A percentile compares a stretch with the other conserved stretches of the same genome.
Conservation (phyloP, 2,797 vertebrate genomes). For the Rhinella marina region DNA sequence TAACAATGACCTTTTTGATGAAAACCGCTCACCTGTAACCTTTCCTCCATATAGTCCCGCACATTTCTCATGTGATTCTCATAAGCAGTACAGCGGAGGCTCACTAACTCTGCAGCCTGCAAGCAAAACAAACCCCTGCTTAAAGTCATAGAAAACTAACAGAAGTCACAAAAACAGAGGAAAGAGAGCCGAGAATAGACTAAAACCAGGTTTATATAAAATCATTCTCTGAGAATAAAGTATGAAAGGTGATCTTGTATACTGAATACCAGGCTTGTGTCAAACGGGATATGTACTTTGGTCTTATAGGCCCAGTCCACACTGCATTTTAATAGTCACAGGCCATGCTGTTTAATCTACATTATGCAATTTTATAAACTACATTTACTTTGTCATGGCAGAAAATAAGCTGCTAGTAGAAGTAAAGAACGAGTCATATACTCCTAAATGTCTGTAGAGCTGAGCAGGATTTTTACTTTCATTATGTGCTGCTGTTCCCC, state of each 20-base stretch:
- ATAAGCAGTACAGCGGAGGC: conserved; percentile 78
- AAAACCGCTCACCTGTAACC: conserved; percentile 76
- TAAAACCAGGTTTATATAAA: neutral
- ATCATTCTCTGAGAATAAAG: neutral
- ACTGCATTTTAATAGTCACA: no score
- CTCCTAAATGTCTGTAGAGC: no score
- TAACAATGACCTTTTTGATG: neutral
- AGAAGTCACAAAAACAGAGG: neutral
- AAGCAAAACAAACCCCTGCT: neutral
- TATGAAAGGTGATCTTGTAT: neutral
- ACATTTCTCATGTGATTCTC: conserved; percentile 81
- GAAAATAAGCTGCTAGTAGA: no score
- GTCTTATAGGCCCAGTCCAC: neutral
- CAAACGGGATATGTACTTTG: no score
- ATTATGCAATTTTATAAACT: no score
- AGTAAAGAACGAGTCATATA: no score
- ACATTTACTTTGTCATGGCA: no score
- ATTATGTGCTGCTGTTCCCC: no score
- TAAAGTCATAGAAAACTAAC: neutral
- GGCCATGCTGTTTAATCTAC: no score
- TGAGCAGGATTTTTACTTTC: no score
- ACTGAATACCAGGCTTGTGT: neutral
- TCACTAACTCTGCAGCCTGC: conserved; percentile 92
- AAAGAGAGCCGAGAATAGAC: neutral
- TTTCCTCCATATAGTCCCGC: conserved; percentile 86